These are phyloP conservation scores for Ctena decussata DNA, from an alignment of 2,888 invertebrate species.

Conservation along the genomic window DNA sequence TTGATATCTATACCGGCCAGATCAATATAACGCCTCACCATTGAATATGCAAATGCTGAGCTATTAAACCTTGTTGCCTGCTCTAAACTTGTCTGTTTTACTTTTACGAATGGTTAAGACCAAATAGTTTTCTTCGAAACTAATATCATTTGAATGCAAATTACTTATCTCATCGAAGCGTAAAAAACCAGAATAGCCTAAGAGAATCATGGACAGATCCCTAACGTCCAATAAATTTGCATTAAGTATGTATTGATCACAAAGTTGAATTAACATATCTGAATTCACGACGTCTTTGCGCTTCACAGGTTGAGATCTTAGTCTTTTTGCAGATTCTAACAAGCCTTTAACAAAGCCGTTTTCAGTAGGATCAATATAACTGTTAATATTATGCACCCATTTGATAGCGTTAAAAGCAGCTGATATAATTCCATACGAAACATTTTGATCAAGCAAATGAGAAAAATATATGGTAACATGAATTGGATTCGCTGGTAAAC, in stretches of 20 bases:
- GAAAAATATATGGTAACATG: slow-evolving; percentile 43
- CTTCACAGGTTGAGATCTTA: slow-evolving; percentile 25
- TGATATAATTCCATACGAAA: slow-evolving; percentile 21
- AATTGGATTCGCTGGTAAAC: slow-evolving; percentile 29
- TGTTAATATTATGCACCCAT: slow-evolving; percentile 38
- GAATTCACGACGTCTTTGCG: slow-evolving; percentile 40
- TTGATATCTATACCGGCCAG: no score
- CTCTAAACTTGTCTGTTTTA: slow-evolving; percentile 35
- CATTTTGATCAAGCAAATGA: slow-evolving; percentile 24
- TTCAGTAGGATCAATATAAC: slow-evolving; percentile 30
- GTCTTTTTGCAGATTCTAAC: slow-evolving; percentile 35
- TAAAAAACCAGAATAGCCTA: slow-evolving; percentile 25
- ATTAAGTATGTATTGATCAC: background rate
- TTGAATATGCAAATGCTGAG: no score
- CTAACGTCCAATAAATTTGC: slow-evolving; percentile 9
- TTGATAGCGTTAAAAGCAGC: slow-evolving; percentile 46
- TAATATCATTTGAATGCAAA: slow-evolving; percentile 23
- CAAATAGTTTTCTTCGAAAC: slow-evolving; percentile 24
- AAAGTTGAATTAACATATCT: slow-evolving; percentile 36
- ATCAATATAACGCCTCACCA: no score
- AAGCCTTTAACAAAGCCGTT: slow-evolving; percentile 29
- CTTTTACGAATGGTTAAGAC: slow-evolving; percentile 18
- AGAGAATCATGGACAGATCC: slow-evolving; percentile 16
- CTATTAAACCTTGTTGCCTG: slow-evolving; percentile 22
- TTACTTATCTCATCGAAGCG: slow-evolving; percentile 12